Conservation (phyloP, 1,140 invertebrate species). For the Mya arenaria region DNA sequence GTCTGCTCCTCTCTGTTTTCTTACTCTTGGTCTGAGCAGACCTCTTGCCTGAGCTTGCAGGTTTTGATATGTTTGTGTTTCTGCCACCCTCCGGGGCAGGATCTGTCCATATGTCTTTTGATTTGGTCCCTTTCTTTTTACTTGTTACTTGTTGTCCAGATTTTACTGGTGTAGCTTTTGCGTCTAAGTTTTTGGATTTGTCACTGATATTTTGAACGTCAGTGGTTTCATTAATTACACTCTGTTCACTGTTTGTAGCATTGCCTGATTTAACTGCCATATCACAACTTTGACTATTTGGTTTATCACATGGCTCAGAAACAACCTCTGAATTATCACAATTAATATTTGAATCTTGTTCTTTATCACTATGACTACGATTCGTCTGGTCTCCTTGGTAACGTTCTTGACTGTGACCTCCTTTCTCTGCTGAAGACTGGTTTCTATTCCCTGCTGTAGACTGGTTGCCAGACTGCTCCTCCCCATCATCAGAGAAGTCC, state of each 20-base stretch:
- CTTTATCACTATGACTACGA: background rate
- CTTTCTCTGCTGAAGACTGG: no score
- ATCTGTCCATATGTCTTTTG: constrained; percentile 52
- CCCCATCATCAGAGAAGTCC: constrained; percentile 55
- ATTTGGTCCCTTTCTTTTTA: constrained; percentile 45
- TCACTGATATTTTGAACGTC: background rate
- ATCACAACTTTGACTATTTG: background rate
- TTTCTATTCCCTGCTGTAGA: background rate
- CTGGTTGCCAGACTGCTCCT: constrained; percentile 44
- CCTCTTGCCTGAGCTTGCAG: no score
- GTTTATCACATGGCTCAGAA: background rate
- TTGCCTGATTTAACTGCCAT: no score
- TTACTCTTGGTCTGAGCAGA: no score
- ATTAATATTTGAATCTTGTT: no score
- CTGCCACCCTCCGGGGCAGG: no score
- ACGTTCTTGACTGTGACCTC: no score
- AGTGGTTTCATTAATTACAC: no score
- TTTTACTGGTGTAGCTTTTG: background rate
- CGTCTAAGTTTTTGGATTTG: constrained; percentile 17
- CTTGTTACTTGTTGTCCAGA: background rate
- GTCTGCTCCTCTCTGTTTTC: no score
- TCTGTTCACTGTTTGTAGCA: no score
- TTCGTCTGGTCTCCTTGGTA: no score
- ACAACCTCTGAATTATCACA: background rate
- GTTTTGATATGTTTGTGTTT: no score